phyloP scores from a whole-genome alignment of 2,888 invertebrate genomes.

The Tricholauxania praeusta region DNA sequence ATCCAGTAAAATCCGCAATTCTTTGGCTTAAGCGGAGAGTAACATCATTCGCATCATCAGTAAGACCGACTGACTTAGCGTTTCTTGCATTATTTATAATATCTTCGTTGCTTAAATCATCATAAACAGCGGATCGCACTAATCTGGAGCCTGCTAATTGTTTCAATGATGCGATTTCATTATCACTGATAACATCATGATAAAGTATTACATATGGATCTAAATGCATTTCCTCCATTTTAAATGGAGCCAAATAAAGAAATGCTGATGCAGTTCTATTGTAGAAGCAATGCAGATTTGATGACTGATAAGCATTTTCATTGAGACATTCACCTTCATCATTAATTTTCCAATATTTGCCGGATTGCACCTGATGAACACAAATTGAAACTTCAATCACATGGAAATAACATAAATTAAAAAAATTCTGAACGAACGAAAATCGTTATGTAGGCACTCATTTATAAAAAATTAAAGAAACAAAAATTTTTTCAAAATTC shows the following conservation, averaged over 20 bases:
- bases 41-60: conserved; percentile 46
- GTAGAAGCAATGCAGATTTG: conserved; percentile 55
- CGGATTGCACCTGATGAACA: too few species aligned
- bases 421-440: too few species aligned
- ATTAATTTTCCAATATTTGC: too few species aligned
- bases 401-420: too few species aligned
- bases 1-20: conserved; percentile 60
- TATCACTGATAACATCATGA: conserved; percentile 57
- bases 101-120: too few species aligned
- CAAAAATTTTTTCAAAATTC: too few species aligned
- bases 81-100: conserved; percentile 52
- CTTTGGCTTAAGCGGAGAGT: conserved; percentile 53
- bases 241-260: conserved; percentile 58
- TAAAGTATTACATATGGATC: conserved; percentile 61
- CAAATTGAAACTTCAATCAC: too few species aligned
- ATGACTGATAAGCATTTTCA: conserved; percentile 41
- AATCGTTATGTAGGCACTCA: too few species aligned
- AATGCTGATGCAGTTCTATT: conserved; percentile 58
- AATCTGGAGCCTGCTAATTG: conserved; percentile 52
- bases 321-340: conserved; percentile 59
- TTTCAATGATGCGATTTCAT: conserved; percentile 56
- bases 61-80: conserved; percentile 60
- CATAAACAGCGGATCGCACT: conserved; percentile 57
- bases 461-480: too few species aligned
- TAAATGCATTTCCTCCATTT: conserved; percentile 58